Evolutionary conservation across 2,797 vertebrate species (phyloP).

Genomic region (Acanthiza pusilla): DNA sequence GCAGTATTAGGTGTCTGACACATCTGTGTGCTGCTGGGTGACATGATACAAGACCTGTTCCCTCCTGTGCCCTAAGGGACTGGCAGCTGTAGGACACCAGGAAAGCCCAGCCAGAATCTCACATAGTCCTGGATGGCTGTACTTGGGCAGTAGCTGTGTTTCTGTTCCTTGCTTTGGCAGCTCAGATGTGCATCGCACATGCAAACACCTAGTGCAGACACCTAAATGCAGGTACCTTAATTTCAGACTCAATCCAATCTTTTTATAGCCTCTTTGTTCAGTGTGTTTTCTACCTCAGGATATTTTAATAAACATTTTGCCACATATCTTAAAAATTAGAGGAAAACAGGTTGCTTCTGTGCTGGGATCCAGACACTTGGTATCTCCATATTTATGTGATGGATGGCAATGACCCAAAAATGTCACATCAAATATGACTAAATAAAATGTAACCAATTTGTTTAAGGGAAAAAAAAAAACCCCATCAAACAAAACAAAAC

Average conservation of each 20-base stretch:
- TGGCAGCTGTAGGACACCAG: background rate
- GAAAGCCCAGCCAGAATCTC: background rate
- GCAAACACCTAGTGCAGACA: background rate
- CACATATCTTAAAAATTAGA: background rate
- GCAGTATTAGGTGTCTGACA: background rate
- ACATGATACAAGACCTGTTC: background rate
- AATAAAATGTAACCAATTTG: background rate
- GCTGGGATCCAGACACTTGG: background rate
- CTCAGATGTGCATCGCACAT: background rate
- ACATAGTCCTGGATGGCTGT: background rate
- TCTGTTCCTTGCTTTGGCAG: background rate
- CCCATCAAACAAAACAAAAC: background rate
- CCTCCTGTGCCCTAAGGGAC: background rate
- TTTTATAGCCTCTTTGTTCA: background rate
- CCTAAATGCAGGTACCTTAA: background rate
- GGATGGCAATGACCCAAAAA: background rate
- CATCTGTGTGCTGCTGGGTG: rapidly evolving
- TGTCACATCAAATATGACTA: background rate
- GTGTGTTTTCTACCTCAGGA: background rate
- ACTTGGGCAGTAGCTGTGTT: background rate
- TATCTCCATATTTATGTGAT: background rate
- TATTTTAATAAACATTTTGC: background rate
- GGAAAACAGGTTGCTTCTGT: background rate
- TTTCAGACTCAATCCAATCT: background rate
- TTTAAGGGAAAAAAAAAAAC: background rate